phyloP scores from a whole-genome alignment of 2,797 vertebrate species.

The Pteronotus mesoamericanus region DNA sequence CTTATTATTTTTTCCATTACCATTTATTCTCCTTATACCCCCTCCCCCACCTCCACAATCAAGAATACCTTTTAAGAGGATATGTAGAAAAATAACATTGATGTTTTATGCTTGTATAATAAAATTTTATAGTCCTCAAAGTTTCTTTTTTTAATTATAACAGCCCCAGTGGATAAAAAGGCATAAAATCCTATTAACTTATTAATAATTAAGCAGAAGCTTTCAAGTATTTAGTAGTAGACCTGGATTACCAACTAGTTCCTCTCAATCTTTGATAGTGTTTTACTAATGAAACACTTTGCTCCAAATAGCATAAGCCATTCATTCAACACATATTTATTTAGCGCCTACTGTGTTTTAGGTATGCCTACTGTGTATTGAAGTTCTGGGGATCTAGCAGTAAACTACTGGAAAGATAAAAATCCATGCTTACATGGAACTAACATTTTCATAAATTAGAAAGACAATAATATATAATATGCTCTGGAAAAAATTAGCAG shows the following conservation, averaged over 20 bases:
- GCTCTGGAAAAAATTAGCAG: not conserved
- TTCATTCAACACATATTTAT: not conserved
- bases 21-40: too few species aligned
- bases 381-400: not conserved
- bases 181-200: not conserved
- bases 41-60: fast-evolving
- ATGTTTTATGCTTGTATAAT: not conserved
- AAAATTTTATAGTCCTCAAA: not conserved
- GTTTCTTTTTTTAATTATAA: not conserved
- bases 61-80: not conserved
- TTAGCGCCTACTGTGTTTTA: not conserved
- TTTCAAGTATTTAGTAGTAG: not conserved
- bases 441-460: not conserved
- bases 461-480: not conserved
- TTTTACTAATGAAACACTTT: not conserved
- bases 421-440: not conserved
- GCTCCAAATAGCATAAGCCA: not conserved
- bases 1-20: too few species aligned
- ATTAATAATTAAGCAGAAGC: not conserved
- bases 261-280: not conserved
- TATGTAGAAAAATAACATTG: not conserved
- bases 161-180: not conserved
- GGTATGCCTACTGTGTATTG: not conserved
- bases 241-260: not conserved
- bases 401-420: not conserved